Evolutionary conservation across 2,797 vertebrate species (phyloP).

Genomic region (Anniella stebbinsi): DNA sequence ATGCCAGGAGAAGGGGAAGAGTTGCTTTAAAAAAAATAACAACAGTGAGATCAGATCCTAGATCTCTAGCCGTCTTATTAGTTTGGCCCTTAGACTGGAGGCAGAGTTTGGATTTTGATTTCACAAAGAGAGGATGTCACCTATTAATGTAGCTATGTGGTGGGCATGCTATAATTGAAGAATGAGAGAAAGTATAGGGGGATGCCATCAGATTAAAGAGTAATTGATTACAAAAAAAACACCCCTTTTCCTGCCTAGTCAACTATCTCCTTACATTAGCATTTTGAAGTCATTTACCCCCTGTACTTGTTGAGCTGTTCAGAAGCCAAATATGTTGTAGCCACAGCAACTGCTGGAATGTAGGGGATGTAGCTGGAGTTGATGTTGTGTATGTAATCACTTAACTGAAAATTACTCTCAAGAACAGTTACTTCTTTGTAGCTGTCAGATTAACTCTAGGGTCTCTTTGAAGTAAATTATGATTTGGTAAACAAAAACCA

Average conservation of each 20-base stretch:
- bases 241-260: neutral
- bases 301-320: neutral
- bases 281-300: neutral
- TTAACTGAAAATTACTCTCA: slow-evolving; percentile 8
- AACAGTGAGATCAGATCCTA: neutral
- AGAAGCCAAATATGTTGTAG: neutral
- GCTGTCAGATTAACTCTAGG: neutral
- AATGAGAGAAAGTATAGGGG: neutral
- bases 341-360: neutral
- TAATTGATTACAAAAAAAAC: neutral
- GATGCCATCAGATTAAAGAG: neutral
- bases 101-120: neutral
- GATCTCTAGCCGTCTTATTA: neutral
- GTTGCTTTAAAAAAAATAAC: too few species aligned
- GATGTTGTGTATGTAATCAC: neutral
- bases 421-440: neutral
- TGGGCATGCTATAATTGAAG: neutral
- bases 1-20: too few species aligned
- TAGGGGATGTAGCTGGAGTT: neutral
- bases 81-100: neutral
- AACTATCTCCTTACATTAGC: neutral
- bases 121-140: neutral
- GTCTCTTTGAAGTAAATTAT: neutral
- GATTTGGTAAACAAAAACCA: slow-evolving; percentile 19
- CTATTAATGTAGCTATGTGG: neutral